These are phyloP conservation scores for Drosophila flavopinicola DNA, from an alignment of 2,888 invertebrate species.

Conservation along the genomic window DNA sequence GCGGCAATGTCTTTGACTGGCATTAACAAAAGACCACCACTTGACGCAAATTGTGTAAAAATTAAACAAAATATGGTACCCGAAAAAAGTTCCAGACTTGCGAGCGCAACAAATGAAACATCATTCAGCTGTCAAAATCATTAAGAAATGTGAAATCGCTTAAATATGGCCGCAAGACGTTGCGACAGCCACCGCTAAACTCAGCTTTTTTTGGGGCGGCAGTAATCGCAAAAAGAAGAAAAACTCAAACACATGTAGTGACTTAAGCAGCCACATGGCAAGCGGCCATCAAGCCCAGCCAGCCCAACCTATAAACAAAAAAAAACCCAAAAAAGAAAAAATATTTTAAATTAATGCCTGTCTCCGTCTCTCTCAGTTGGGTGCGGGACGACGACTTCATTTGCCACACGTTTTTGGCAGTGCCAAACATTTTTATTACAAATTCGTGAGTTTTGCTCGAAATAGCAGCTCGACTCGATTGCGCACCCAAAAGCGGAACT, in stretches of 20 bases:
- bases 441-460: constrained; percentile 80
- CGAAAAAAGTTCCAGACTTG: constrained; percentile 37
- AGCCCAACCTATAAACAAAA: constrained; percentile 36
- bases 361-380: constrained; percentile 51
- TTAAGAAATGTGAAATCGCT: constrained; percentile 81
- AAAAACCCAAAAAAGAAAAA: constrained; percentile 17
- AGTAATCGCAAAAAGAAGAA: constrained; percentile 3
- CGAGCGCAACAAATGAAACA: constrained; percentile 62
- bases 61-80: constrained; percentile 45
- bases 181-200: constrained; percentile 43
- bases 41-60: constrained; percentile 64
- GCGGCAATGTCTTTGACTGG: constrained; percentile 52
- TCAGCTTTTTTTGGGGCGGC: constrained; percentile 53
- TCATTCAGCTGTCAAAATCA: constrained; percentile 82
- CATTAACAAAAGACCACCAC: constrained; percentile 76
- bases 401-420: constrained; percentile 61
- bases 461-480: constrained; percentile 61
- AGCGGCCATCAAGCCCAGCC: constrained; percentile 12
- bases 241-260: constrained; percentile 52
- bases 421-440: constrained; percentile 79
- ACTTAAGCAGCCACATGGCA: constrained; percentile 54
- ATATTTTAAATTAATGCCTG: constrained; percentile 49
- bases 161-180: constrained; percentile 60
- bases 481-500: constrained; percentile 3
- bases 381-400: constrained; percentile 20